Conservation (phyloP, 2,113 vertebrate species). For the Morone saxatilis region DNA sequence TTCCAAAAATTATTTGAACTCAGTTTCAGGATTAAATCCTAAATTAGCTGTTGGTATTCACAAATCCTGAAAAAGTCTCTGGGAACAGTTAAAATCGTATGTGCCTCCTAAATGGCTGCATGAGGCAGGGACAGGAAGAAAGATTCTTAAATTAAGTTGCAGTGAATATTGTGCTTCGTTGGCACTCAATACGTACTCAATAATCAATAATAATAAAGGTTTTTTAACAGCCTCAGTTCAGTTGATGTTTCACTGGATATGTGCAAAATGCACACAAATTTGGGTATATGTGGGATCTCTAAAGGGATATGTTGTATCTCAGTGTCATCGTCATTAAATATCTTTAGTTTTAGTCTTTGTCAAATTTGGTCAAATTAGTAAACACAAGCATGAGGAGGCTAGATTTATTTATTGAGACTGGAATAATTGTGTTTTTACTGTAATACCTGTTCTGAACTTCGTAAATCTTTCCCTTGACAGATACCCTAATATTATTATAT, state of each 20-base stretch:
- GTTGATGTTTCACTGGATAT: not conserved
- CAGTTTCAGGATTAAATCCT: constrained; percentile 7
- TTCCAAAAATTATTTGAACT: not conserved
- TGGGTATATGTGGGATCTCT: not conserved
- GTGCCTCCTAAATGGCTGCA: not conserved
- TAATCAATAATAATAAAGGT: not conserved
- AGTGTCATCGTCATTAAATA: no score
- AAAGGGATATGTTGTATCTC: no score
- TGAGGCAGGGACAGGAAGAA: not conserved
- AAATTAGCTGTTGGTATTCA: not conserved
- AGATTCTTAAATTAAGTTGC: not conserved
- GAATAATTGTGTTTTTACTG: no score
- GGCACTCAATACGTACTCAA: no score
- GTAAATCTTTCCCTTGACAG: no score
- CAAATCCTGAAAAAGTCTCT: not conserved
- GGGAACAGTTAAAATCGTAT: not conserved
- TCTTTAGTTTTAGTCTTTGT: no score
- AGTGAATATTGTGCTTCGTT: not conserved
- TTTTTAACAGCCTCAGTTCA: not conserved
- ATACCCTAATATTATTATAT: no score
- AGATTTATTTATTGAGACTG: no score
- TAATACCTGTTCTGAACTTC: no score
- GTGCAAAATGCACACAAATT: not conserved
- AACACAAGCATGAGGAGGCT: no score
- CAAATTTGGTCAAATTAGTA: no score